phyloP scores from a whole-genome alignment of 2,113 vertebrate species.

The Zapornia atra region DNA sequence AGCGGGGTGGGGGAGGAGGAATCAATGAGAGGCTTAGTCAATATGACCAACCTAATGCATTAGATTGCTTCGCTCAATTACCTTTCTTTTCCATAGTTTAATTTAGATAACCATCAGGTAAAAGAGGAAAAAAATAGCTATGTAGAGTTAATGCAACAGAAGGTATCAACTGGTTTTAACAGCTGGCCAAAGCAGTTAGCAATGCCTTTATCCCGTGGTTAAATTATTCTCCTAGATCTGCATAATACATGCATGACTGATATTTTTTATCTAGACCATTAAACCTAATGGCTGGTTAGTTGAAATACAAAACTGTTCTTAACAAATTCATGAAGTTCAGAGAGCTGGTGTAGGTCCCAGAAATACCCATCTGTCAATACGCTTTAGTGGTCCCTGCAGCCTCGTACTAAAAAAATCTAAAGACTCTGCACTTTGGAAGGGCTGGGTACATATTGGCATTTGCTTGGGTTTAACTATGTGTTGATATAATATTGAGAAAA shows the following conservation, averaged over 20 bases:
- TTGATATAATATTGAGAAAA: not conserved
- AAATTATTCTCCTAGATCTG: conserved; percentile 26
- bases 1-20: not conserved
- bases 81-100: conserved; percentile 76
- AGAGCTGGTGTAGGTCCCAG: not conserved
- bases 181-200: conserved; percentile 71
- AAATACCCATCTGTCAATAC: conserved; percentile 32
- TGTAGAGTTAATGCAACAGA: conserved; percentile 83
- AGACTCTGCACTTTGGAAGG: not conserved
- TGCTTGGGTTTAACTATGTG: not conserved
- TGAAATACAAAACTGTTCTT: conserved; percentile 12
- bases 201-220: conserved; percentile 26
- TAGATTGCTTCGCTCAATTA: conserved; percentile 81
- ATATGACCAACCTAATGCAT: conserved; percentile 77
- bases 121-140: conserved; percentile 75
- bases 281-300: conserved; percentile 41
- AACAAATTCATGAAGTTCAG: conserved; percentile 37
- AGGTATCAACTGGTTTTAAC: conserved; percentile 75
- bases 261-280: conserved; percentile 23
- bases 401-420: not conserved
- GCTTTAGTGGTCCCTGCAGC: not conserved
- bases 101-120: conserved; percentile 77
- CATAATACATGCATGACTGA: conserved; percentile 12
- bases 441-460: not conserved
- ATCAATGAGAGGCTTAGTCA: conserved; percentile 77